Percentiles rank a stretch among this genome's conserved stretches.
phyloP scores from a whole-genome alignment of 2,797 vertebrate species.

The Enteromius viviparus region DNA sequence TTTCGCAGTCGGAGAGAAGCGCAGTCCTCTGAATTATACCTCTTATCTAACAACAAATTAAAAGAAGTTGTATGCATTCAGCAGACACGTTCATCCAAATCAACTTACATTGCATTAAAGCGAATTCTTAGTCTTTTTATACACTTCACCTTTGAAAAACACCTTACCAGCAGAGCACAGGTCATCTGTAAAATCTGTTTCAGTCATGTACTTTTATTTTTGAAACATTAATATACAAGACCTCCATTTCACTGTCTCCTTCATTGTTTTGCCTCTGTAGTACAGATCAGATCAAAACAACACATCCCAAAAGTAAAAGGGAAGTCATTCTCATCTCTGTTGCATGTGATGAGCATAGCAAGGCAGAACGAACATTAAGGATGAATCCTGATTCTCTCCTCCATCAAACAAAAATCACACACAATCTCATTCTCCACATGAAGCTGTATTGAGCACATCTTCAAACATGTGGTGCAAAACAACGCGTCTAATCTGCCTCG shows the following conservation, averaged over 20 bases:
- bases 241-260: neutral
- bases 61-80: neutral
- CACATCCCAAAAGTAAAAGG: neutral
- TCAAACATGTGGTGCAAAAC: neutral
- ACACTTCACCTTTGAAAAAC: neutral
- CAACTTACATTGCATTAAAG: neutral
- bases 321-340: neutral
- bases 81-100: neutral
- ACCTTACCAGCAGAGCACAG: neutral
- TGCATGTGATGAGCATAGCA: neutral
- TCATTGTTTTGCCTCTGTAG: neutral
- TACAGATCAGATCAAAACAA: neutral
- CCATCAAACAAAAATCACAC: neutral
- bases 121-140: neutral
- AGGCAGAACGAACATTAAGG: neutral
- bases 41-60: neutral
- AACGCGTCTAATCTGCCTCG: neutral
- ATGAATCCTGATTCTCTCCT: neutral
- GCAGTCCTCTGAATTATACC: neutral
- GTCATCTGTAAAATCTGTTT: slow-evolving; percentile 1
- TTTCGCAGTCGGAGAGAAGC: neutral
- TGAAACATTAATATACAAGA: neutral
- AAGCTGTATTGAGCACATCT: neutral
- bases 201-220: neutral
- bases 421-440: slow-evolving; percentile 3